Base-by-base conservation (phyloP, 2,797 vertebrate species). In the Parotocinclus haroldoi region DNA sequence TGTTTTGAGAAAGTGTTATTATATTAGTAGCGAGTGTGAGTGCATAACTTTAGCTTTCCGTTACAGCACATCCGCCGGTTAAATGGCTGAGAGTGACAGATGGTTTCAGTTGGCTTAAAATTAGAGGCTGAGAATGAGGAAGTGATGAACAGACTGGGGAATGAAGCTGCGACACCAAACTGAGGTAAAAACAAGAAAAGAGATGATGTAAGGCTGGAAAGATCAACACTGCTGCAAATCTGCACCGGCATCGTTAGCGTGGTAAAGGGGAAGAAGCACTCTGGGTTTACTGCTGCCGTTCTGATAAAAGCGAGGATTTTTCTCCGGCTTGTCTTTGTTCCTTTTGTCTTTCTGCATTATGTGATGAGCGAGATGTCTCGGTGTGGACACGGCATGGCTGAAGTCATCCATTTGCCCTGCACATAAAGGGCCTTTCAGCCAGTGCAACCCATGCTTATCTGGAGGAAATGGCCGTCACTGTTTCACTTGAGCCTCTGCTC, bases 401-500 rank as follows among this genome's bases (percentile, higher is more conserved):
- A 64, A 60, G 44, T 51, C 69, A 66, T 18, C 64, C 65, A 58
- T 61, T 54, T 58, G 50, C 51, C 56, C 57, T n/a, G 37, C 44
- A 48, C 58, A 72, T 66, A 72, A 72, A 72, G 52, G 58, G 16
- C 59, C 53, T 52, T 74, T 63, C 46, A 57, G 51, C 60, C 49
- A 5, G 13, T 55, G 46, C 51, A 63, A 27, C 63, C 69, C 18
- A 38, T 17, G 51, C 61, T 66, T 68, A 72, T 74, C 70, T 63
- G 19, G 42, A 52, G 57, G 60, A 69, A 64, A 51, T 59, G 58
- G 17, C 55, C 38, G 57, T 55, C 67, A 66, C 16, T 17, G 36
- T 68, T 75, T 75, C 71, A 69, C 73, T 56, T 72, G 68, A 59
- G 53, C 67, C 68, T 45, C 55, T 18, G 54, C 51, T 65, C 44